Percentiles rank a stretch among this genome's conserved stretches.
These are phyloP conservation scores for Taenioides sp. DNA, from an alignment of 2,797 vertebrate species.

Conservation along the genomic window DNA sequence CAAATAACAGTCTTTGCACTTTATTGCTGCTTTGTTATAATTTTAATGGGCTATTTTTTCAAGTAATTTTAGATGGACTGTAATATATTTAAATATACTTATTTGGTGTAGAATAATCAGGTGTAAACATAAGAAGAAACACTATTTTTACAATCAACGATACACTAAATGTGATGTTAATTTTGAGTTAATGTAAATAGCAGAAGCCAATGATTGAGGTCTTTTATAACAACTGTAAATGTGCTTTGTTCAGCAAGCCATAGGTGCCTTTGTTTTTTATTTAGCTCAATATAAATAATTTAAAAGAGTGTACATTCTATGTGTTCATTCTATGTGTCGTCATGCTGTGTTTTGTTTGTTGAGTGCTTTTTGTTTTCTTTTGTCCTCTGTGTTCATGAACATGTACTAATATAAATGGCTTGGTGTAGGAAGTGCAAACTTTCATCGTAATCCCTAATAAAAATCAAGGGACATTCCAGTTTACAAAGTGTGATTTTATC, in stretches of 20 bases:
- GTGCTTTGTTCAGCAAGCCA: conserved; percentile 16
- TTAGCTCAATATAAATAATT: background rate
- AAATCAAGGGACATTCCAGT: conserved; percentile 31
- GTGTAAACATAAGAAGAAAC: conserved; percentile 12
- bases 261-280: conserved; percentile 51
- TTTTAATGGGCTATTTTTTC: conserved; percentile 40
- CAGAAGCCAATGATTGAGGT: background rate
- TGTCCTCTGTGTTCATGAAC: conserved; percentile 2
- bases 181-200: conserved; percentile 20
- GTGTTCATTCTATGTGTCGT: too few relatives aligned
- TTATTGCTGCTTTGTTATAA: conserved; percentile 50
- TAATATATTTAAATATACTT: conserved; percentile 43
- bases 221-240: conserved; percentile 29
- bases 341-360: background rate
- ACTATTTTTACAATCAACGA: conserved; percentile 50
- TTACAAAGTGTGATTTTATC: conserved; percentile 15
- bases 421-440: background rate
- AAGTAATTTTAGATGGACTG: conserved; percentile 49
- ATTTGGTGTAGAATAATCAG: conserved; percentile 26
- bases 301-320: background rate
- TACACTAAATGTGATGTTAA: conserved; percentile 15
- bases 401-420: background rate
- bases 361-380: background rate
- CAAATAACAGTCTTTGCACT: conserved; percentile 16
- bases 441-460: conserved; percentile 22